A percentile compares a stretch with the other conserved stretches of the same genome.
phyloP scores from a whole-genome alignment of 2,113 vertebrate species.

The Chinchilla lanigera region DNA sequence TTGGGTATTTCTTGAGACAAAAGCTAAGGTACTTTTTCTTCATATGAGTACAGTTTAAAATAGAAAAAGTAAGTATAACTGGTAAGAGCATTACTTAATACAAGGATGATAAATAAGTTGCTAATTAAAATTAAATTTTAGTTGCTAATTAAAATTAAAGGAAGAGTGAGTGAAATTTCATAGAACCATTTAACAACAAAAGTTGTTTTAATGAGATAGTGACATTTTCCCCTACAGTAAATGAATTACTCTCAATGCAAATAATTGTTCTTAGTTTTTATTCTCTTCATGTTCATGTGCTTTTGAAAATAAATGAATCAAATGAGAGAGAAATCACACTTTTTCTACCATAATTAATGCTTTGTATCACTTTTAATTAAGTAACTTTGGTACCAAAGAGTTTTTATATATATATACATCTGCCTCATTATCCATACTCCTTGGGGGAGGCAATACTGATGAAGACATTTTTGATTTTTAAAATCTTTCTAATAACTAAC shows the following conservation, averaged over 20 bases:
- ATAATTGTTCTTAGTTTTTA: not conserved
- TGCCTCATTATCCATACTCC: constrained; percentile 6
- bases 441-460: not conserved
- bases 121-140: not conserved
- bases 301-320: not conserved
- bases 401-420: not conserved
- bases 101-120: not conserved
- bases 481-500: constrained; percentile 13
- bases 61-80: constrained; percentile 9
- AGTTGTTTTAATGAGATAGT: constrained; percentile 28
- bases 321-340: not conserved
- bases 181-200: constrained; percentile 36
- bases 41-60: not conserved
- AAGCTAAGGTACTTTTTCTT: not conserved
- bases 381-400: not conserved
- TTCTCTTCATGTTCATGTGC: not conserved
- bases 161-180: constrained; percentile 17
- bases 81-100: not conserved
- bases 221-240: not conserved
- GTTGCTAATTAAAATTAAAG: no score
- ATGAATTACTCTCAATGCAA: constrained; percentile 42
- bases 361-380: constrained; percentile 16
- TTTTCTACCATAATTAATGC: not conserved
- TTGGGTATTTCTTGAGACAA: not conserved
- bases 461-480: not conserved